These are phyloP conservation scores for Branchellion lobata DNA, from an alignment of 2,888 invertebrate genomes.

Conservation along the genomic window DNA sequence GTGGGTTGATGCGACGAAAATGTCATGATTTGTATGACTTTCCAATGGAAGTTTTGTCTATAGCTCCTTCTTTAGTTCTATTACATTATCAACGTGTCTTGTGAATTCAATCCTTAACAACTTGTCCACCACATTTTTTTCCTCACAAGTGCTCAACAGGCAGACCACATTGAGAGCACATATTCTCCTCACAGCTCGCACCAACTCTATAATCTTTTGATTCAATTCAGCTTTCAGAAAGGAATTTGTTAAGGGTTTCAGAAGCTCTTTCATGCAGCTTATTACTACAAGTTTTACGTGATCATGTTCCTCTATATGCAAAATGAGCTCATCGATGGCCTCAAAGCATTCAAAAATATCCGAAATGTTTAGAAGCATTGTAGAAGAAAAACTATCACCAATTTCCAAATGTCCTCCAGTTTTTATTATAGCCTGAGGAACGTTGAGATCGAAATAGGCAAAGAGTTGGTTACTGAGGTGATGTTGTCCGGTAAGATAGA, in stretches of 20 bases:
- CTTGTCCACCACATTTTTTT: not conserved
- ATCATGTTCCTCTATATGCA: not conserved
- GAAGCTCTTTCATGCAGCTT: not conserved
- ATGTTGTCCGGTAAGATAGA: not conserved
- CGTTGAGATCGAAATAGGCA: not conserved
- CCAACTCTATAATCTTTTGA: not conserved
- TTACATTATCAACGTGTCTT: not conserved
- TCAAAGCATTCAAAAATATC: conserved; percentile 13
- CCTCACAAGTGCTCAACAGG: not conserved
- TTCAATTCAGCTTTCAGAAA: not conserved
- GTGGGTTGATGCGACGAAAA: no score
- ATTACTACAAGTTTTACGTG: not conserved
- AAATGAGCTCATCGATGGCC: not conserved
- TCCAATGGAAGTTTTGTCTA: no score
- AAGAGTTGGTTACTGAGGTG: not conserved
- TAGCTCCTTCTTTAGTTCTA: no score
- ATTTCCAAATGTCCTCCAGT: conserved; percentile 4
- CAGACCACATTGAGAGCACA: not conserved
- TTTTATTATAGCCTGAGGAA: not conserved
- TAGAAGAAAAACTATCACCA: not conserved
- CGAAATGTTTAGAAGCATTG: not conserved
- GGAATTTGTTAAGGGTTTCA: not conserved
- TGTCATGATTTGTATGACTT: no score
- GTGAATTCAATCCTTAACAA: not conserved
- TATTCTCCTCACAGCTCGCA: not conserved